Conservation (phyloP, 2,797 vertebrate genomes). For the Cyclura pinguis region DNA sequence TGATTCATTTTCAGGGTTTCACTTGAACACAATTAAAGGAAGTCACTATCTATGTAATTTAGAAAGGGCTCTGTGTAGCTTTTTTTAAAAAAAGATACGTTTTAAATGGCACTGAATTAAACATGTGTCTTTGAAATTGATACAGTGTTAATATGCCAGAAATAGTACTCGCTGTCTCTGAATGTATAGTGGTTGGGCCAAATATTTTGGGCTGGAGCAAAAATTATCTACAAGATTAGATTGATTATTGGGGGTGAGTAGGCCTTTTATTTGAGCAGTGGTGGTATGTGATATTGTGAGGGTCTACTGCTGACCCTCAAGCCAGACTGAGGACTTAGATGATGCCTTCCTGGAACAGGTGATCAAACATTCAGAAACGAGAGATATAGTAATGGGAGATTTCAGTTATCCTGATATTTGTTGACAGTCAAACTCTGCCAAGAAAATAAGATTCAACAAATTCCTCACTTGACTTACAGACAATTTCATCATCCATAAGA, state of each 20-base stretch:
- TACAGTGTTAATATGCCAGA: not conserved
- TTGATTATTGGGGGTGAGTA: not conserved
- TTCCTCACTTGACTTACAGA: too few relatives aligned
- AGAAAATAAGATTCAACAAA: too few relatives aligned
- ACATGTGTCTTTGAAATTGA: not conserved
- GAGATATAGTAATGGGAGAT: too few relatives aligned
- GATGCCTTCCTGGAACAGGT: too few relatives aligned
- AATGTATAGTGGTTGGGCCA: not conserved
- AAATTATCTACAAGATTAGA: not conserved
- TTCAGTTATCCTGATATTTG: too few relatives aligned
- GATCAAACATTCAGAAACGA: too few relatives aligned
- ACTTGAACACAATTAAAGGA: constrained; percentile 51
- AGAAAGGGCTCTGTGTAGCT: not conserved
- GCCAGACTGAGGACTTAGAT: too few relatives aligned
- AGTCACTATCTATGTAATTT: constrained; percentile 29
- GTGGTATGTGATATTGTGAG: not conserved
- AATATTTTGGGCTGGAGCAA: not conserved
- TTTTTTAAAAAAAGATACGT: not conserved
- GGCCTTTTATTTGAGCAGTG: not conserved
- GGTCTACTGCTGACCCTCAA: too few relatives aligned
- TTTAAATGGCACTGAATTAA: constrained; percentile 30
- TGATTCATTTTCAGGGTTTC: constrained; percentile 61
- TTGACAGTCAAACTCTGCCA: too few relatives aligned
- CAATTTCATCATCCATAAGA: too few relatives aligned
- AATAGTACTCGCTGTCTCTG: not conserved